Evolutionary conservation across 2,797 vertebrate species (phyloP), one percentile per base, ranked within the genome.

Genomic region (Scomberomorus guttatus): DNA sequence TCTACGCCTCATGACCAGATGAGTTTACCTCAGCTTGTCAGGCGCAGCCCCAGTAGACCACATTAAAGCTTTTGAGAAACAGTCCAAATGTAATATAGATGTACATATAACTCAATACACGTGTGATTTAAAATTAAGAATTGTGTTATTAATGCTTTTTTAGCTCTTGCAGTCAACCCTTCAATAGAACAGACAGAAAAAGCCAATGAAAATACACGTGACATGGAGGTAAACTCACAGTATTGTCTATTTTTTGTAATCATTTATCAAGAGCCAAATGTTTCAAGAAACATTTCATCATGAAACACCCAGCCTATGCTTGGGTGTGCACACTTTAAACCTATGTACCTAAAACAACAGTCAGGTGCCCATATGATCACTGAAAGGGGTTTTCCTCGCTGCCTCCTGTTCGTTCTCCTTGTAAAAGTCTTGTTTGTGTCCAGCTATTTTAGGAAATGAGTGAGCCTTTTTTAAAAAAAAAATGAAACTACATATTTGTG

Each of bases 1-100:
- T 77, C 69, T 72, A 69, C 6, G 25, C 29, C 52, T 82, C 82
- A 88, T 72, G 74, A 69, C 64, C 74, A 63, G 46, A 20, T 50
- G 46, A 20, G 17, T 50, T 50, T 3, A n/a, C 46, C 46, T 6
- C 46, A 50, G 46, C 46, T 50, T 50, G 46, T 50, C 46, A 20
- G 46, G 12, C 18, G 8, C 17, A n/a, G 18, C 46, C 46, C 52
- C 57, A 24, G 25, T 17, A 17, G 42, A 71, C 69, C 65, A 68
- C 75, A 66, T 46, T 44, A 34, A 42, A 70, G 48, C 72, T 48
- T 61, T 39, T 46, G 54, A 71, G 61, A 63, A 69, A 65, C 55
- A 72, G 27, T 3, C 39, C 72, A 7, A 20, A 50, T 20, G 18
- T 20, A 50, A 8, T 20, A 48, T 6, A 17, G 6, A 6, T 44